Base-by-base conservation (phyloP, 2,113 vertebrate genomes). In the Cyanoderma ruficeps region DNA sequence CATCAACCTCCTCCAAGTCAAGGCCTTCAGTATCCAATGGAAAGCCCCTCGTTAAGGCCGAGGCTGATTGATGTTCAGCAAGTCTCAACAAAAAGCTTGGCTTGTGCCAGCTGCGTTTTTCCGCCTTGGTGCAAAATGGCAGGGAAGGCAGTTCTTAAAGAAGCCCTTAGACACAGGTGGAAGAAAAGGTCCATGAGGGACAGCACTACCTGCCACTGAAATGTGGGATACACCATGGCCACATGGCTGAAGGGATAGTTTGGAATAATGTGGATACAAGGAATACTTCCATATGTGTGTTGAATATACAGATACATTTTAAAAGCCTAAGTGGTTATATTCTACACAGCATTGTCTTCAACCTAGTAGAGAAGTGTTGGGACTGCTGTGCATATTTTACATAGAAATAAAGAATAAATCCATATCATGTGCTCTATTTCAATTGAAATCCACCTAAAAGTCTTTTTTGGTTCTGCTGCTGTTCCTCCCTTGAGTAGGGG, bases 11-110 rank as follows among this genome's bases (percentile, higher is more conserved):
- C 31, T 53, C 16, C 8, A 22, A 17, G 22, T 75, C 25, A 44
- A 23, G 24, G 21, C 19, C 25, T 81, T 56, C 10, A 10, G 0
- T 14, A 14, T 37, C 47, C 31, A 42, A 1, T 0, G 2, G 67
- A 25, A 85, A 46, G 13, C n/a, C 7, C 13, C 7, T 65, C 0
- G 1, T 65, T 28, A 63, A 70, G n/a, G 25, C 27, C 7, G 2
- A 27, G 77, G 11, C 24, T 57, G 41, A 46, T 31, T 7, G 0
- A 7, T 3, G 8, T n/a, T 55, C 28, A 59, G 60, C 13, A 46
- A 30, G 21, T 41, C 33, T 8, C n/a, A n/a, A 1, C 8, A 65
- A 56, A 68, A 72, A 52, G 23, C 2, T 13, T 7, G 27, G 5
- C 3, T 56, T 55, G 46, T 42, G 24, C 42, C 23, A 41, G 41